These are phyloP conservation scores for Myocastor coypus DNA, from an alignment of 2,113 vertebrate species.

Conservation along the genomic window DNA sequence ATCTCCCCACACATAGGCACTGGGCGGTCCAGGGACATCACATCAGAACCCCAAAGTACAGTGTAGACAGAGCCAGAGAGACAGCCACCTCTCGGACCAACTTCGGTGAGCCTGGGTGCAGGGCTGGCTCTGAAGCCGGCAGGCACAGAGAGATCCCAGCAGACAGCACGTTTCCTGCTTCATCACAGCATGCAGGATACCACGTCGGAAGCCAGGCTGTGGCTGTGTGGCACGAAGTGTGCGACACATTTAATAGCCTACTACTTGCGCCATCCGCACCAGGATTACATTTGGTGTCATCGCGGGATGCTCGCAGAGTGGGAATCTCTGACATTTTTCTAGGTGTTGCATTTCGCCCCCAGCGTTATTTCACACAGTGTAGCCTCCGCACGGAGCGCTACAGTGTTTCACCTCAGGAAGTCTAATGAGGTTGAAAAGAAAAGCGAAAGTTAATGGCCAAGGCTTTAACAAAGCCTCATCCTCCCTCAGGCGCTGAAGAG, in stretches of 20 bases:
- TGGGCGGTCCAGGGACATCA: neutral
- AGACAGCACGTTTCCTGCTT: constrained; percentile 22
- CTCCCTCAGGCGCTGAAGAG: constrained; percentile 79
- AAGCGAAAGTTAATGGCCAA: constrained; percentile 68
- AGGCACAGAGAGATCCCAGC: neutral
- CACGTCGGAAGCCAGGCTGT: neutral
- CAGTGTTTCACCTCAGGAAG: constrained; percentile 62
- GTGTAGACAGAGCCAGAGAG: neutral
- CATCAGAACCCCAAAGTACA: neutral
- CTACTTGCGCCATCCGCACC: constrained; percentile 37
- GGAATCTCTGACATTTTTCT: constrained; percentile 67
- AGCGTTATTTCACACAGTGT: constrained; percentile 66
- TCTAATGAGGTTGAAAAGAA: constrained; percentile 79
- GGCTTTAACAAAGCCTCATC: constrained; percentile 74
- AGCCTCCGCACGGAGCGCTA: constrained; percentile 42
- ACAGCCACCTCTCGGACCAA: neutral
- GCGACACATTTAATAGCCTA: constrained; percentile 66
- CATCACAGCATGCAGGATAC: neutral
- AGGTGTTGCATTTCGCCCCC: constrained; percentile 58
- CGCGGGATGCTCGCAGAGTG: constrained; percentile 35
- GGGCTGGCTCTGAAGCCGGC: neutral
- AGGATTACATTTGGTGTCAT: constrained; percentile 66
- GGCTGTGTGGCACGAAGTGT: neutral
- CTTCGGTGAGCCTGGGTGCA: neutral
- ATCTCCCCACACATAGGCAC: neutral